Evolutionary conservation across 2,888 invertebrate species (phyloP), one percentile per base, ranked within the genome.

Genomic region (Creontiades dilutus): DNA sequence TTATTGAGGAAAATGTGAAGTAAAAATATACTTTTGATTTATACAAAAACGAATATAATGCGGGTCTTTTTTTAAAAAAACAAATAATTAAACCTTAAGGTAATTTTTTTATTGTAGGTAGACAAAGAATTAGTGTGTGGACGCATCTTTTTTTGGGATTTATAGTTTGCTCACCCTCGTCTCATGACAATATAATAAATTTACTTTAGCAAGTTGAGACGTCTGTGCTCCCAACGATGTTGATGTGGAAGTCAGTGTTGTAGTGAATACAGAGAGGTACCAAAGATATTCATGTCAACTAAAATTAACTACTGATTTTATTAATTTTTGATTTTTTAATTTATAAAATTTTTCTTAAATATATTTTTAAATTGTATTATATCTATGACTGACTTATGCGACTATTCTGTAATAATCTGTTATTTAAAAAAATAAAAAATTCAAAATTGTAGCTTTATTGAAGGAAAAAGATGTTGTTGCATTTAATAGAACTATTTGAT

Each of bases 241-340:
- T 1, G 9, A 37, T 3, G 27, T 27, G 13, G 13, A 76, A 37
- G 46, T 78, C 78, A 9, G 47, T 16, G 78, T 47, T 82, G 27
- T 82, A 52, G 82, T 82, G 82, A 82, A 52, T 82, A 82, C 82
- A 82, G 23, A 48, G 47, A 19, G 46, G 82, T 82, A 82, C 82
- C 82, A 82, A 82, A 82, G 82, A 82, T 82, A 82, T 82, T 28
- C 82, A 82, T 82, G 82, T 52, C 82, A 52, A 19, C 82, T 52
- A 52, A 12, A 52, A 82, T 23, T 48, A 52, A 27, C 19, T 82
- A 52, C 48, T 19, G 52, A 82, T 16, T 23, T 7, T 48, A 37
- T 4, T 46, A 48, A 14, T 1, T 81, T 16, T 81, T 48, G 19
- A 48, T 3, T 46, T 19, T 47, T 82, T 52, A 7, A 52, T 52